Base-by-base conservation (phyloP, 1,140 invertebrate species). In the Lucilia sericata region DNA sequence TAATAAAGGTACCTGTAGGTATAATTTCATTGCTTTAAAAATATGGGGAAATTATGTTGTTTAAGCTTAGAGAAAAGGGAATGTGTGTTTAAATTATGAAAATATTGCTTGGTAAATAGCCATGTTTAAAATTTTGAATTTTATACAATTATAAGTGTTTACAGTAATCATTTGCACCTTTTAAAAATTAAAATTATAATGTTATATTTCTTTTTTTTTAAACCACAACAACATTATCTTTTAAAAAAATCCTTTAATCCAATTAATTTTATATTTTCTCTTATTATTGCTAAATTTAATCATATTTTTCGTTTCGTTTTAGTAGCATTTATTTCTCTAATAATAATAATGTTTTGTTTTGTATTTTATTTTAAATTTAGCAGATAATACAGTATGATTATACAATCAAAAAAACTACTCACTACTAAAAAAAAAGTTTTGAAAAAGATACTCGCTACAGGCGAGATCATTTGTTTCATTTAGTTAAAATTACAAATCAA, bases 401-500 rank as follows among this genome's bases (percentile, higher is more conserved):
- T 49, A 78, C 75, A 80, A 80, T 80, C 19, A 80, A 49, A 49
- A 78, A 80, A 80, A 49, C 76, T 80, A 80, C 76, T 25, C 42
- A 80, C 76, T 80, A 80, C 76, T 80, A 51, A 80, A 80, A 30
- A 30, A 30, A 49, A 80, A 36, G 34, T 19, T 49, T 42, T 80
- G 42, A 49, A 80, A 80, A 80, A 80, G n/a, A 80, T 21, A 80
- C 76, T 49, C 76, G 76, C 17, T 49, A 17, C 76, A 49, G 76
- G 76, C 76, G 76, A 80, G 76, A 80, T 51, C 76, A 49, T 80
- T 25, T 80, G 9, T 51, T 49, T 80, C 13, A 13, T 80, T 78
- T 51, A 80, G 76, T 10, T 80, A 49, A 80, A 49, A 21, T 80
- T 80, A 80, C 76, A 80, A 80, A 80, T 80, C 42, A 80, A 80